Evolutionary conservation across 53 echinoderm and acorn worm genomes (phyloP), one percentile per base, ranked within the genome.

Genomic region (Crossaster papposus): DNA sequence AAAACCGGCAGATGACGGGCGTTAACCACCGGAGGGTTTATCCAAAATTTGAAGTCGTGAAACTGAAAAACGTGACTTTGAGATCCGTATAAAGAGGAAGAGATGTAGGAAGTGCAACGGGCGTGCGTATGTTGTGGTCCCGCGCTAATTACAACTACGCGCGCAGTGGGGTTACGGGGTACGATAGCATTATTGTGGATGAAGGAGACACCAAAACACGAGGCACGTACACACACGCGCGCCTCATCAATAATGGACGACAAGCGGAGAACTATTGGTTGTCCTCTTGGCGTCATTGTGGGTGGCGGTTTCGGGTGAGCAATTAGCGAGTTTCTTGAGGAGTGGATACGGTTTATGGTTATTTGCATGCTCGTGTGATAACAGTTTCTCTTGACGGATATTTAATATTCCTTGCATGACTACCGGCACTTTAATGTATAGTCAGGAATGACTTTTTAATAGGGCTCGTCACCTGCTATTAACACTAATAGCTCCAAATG

Each of bases 181-280:
- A 18, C 36, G 15, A 15, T 1, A 33, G 28, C 13, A 18, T 14
- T 14, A 32, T 31, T 22, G 75, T 74, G 30, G 75, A 74, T 74
- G 75, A 74, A 74, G 36, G 75, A 74, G 75, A 74, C 75, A 74
- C 75, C 75, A 74, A 36, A 13, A 35, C 75, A 0, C 68, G 44
- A 68, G 68, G 34, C 75, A 74, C 75, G 75, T 74, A 74, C 75
- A 11, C 9, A 3, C 1, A 36, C 11, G 34, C 36, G 75, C 36
- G 35, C 33, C 75, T 34, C 75, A 74, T 74, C 75, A 74, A 74
- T 74, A 74, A 74, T 35, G 75, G 18, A 74, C 33, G 36, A 74
- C 75, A 74, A 36, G 36, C 24, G 17, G 18, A 3, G 36, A 29
- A 13, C 9, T 14, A 33, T 36, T 33, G 23, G 75, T 2, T 28